Conservation (phyloP, 2,797 vertebrate species). For the Meda fulgida region DNA sequence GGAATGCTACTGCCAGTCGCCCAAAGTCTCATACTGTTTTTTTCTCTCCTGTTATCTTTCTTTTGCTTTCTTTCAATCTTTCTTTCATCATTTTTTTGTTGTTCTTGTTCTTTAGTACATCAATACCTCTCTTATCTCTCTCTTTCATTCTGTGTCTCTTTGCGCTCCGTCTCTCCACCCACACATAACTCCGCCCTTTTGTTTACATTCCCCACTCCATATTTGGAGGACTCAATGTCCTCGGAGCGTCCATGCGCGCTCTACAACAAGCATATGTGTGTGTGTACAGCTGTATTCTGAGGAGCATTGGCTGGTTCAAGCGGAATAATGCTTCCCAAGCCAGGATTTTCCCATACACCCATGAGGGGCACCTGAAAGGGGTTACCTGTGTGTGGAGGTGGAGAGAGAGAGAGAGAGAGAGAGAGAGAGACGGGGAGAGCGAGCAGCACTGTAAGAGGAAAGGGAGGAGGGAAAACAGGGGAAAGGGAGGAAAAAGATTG, state of each 20-base stretch:
- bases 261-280: slow-evolving; percentile 42
- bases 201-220: slow-evolving; percentile 86
- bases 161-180: slow-evolving; percentile 43
- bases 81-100: neutral
- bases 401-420: neutral
- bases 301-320: slow-evolving; percentile 42
- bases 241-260: slow-evolving; percentile 39
- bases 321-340: slow-evolving; percentile 50
- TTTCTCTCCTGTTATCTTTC: slow-evolving; percentile 10
- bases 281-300: slow-evolving; percentile 26
- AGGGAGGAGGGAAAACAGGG: slow-evolving; percentile 53
- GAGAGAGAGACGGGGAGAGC: neutral
- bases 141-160: slow-evolving; percentile 39
- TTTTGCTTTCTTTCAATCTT: slow-evolving; percentile 14
- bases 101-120: slow-evolving; percentile 27
- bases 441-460: slow-evolving; percentile 44
- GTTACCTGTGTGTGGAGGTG: slow-evolving; percentile 74
- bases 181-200: slow-evolving; percentile 74
- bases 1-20: slow-evolving; percentile 27
- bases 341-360: slow-evolving; percentile 48
- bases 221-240: slow-evolving; percentile 78
- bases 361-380: slow-evolving; percentile 48
- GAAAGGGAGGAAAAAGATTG: slow-evolving; percentile 60
- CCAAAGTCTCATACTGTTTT: neutral
- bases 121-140: slow-evolving; percentile 49